These are phyloP conservation scores for Oscheius myriophilus DNA, from an alignment of 2,888 invertebrate species.

Conservation along the genomic window DNA sequence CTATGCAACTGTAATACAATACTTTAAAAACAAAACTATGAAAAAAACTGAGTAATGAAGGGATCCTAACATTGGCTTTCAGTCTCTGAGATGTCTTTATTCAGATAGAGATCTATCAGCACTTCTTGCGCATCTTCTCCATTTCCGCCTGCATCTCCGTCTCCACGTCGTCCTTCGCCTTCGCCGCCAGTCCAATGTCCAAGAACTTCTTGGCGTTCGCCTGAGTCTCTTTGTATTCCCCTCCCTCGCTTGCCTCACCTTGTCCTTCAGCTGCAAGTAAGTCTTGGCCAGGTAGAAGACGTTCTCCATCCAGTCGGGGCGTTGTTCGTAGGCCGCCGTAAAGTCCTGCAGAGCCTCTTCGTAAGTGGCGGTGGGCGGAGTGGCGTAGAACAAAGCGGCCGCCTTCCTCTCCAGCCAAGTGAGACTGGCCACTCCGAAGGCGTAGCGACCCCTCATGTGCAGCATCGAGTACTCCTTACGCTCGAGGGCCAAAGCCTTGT, in stretches of 20 bases:
- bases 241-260: constrained; percentile 47
- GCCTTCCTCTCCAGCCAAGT: constrained; percentile 60
- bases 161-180: constrained; percentile 1
- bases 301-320: constrained; percentile 73
- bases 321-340: constrained; percentile 68
- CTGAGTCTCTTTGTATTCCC: constrained; percentile 13
- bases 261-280: constrained; percentile 57
- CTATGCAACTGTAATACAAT: too few relatives aligned
- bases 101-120: too few relatives aligned
- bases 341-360: constrained; percentile 58
- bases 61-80: too few relatives aligned
- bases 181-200: constrained; percentile 4
- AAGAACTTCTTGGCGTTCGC: constrained; percentile 43
- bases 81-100: too few relatives aligned
- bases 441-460: constrained; percentile 59
- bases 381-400: constrained; percentile 52
- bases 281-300: constrained; percentile 72
- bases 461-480: constrained; percentile 53
- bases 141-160: constrained; percentile 8
- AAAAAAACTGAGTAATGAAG: too few relatives aligned
- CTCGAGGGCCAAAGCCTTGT: constrained; percentile 57
- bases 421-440: constrained; percentile 57
- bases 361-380: constrained; percentile 55
- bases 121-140: constrained; percentile 20
- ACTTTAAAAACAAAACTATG: too few relatives aligned